Conservation (phyloP, 2,113 vertebrate genomes). For the Pleuronectes platessa region DNA sequence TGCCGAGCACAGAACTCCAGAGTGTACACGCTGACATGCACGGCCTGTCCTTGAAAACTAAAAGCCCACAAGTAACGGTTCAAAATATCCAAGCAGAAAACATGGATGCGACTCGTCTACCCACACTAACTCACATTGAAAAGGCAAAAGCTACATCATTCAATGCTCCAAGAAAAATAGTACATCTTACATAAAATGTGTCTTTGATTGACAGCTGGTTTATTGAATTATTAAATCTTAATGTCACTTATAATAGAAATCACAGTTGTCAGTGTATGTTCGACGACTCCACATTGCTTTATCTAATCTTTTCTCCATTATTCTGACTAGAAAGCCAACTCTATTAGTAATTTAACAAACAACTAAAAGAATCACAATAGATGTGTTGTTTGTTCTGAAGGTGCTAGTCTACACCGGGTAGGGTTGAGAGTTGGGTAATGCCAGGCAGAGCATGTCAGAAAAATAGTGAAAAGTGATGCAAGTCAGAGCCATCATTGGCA, state of each 20-base stretch:
- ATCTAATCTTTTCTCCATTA: neutral
- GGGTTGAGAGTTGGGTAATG: neutral
- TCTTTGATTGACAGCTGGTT: too few species aligned
- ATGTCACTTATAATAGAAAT: neutral
- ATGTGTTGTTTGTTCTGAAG: constrained; percentile 4
- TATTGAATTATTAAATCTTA: neutral
- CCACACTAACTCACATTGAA: constrained; percentile 26
- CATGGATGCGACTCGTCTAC: constrained; percentile 44
- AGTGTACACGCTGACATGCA: constrained; percentile 61
- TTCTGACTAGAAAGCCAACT: neutral
- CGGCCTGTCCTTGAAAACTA: constrained; percentile 68
- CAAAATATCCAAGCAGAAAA: constrained; percentile 61
- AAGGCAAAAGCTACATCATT: neutral
- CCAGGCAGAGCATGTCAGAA: constrained; percentile 17
- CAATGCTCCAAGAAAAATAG: neutral
- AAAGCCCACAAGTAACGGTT: constrained; percentile 69
- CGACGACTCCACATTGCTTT: neutral
- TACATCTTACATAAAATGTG: too few species aligned
- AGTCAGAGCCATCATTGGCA: constrained; percentile 33
- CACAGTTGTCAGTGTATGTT: neutral
- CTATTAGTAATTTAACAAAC: neutral
- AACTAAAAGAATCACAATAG: neutral
- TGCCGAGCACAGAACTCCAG: constrained; percentile 63
- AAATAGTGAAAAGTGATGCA: constrained; percentile 30
- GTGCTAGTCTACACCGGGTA: neutral